Conservation (phyloP, 2,888 invertebrate genomes). For the Escarpia spicata region DNA sequence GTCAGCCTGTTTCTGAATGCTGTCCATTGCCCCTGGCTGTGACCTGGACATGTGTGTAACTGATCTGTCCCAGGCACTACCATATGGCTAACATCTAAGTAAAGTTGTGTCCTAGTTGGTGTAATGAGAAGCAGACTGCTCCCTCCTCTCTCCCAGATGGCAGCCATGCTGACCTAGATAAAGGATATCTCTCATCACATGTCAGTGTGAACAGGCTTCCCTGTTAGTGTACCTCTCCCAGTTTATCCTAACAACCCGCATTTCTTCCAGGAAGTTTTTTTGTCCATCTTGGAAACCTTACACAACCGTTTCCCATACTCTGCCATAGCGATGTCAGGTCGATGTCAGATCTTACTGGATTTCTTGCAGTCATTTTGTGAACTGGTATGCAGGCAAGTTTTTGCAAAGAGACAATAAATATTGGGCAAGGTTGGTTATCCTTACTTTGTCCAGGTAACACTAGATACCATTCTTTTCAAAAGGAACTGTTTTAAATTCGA, state of each 20-base stretch:
- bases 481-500: not conserved
- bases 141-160: slow-evolving; percentile 6
- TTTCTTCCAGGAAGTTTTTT: not conserved
- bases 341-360: not conserved
- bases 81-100: not conserved
- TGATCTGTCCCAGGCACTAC: not conserved
- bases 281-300: not conserved
- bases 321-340: not conserved
- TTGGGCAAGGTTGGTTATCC: not conserved
- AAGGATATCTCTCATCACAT: not conserved
- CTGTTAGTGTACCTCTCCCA: not conserved
- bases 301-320: not conserved
- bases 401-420: not conserved
- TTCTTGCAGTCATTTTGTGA: not conserved
- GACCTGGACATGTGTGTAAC: not conserved
- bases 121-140: slow-evolving; percentile 1
- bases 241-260: not conserved
- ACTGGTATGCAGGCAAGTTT: not conserved
- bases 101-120: not conserved
- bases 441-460: not conserved
- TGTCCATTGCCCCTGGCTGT: not conserved
- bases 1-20: not conserved
- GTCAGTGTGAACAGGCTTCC: not conserved
- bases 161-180: slow-evolving; percentile 1
- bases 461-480: not conserved